phyloP scores from a whole-genome alignment of 2,113 vertebrate species.

The Scatophagus argus region DNA sequence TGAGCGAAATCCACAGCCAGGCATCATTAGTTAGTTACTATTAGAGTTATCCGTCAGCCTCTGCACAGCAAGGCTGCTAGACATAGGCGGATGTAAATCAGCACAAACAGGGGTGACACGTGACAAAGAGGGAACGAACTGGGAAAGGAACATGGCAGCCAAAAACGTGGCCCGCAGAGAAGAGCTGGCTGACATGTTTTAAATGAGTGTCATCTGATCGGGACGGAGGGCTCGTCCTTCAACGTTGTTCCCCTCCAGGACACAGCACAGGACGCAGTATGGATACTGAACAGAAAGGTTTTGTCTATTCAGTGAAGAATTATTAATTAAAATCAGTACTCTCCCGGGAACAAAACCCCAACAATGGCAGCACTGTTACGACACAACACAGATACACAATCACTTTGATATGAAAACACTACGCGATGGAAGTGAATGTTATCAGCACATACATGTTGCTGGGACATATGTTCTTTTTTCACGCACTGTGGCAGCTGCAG shows the following conservation, averaged over 20 bases:
- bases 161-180: conserved; percentile 29
- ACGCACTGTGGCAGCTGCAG: not conserved
- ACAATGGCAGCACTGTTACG: not conserved
- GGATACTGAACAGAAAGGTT: conserved; percentile 15
- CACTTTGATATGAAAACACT: not conserved
- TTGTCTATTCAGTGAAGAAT: conserved; percentile 4
- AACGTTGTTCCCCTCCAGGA: conserved; percentile 16
- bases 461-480: not conserved
- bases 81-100: conserved; percentile 54
- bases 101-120: conserved; percentile 45
- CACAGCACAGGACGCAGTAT: conserved; percentile 5
- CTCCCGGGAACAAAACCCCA: not conserved
- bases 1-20: conserved; percentile 46
- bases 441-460: not conserved
- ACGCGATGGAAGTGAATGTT: not conserved
- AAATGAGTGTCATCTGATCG: conserved; percentile 60
- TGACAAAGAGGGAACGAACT: conserved; percentile 31
- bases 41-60: conserved; percentile 41
- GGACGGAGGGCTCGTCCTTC: conserved; percentile 61
- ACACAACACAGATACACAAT: not conserved
- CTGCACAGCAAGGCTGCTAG: conserved; percentile 24
- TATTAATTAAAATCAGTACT: too few relatives aligned
- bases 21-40: conserved; percentile 51
- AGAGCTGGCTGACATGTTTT: conserved; percentile 45
- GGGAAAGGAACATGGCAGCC: conserved; percentile 24